Percentiles rank a stretch among this genome's conserved stretches.
Evolutionary conservation across 2,888 invertebrate species (phyloP).

Genomic region (Lasioglossum pauxillum): DNA sequence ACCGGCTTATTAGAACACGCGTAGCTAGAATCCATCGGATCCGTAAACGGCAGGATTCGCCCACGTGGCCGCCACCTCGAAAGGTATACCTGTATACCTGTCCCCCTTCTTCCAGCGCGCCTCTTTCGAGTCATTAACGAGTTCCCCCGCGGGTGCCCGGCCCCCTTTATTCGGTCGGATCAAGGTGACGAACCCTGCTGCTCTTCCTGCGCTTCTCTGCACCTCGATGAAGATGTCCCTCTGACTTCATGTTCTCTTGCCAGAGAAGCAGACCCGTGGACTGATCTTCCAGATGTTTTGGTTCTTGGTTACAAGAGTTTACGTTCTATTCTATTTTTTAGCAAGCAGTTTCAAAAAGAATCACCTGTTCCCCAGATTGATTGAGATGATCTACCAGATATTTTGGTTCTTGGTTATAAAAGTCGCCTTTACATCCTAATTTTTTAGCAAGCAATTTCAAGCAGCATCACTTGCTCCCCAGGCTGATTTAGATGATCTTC

Average conservation of each 20-base stretch:
- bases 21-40: conserved; percentile 61
- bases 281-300: no score
- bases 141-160: conserved; percentile 45
- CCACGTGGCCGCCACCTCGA: conserved; percentile 67
- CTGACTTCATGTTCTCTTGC: background rate
- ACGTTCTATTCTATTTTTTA: no score
- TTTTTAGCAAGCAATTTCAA: no score
- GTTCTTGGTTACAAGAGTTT: no score
- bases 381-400: no score
- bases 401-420: no score
- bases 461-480: no score
- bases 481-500: no score
- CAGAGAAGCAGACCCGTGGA: background rate
- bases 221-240: conserved; percentile 42
- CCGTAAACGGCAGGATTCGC: conserved; percentile 73
- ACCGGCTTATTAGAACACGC: conserved; percentile 71
- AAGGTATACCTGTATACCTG: conserved; percentile 64
- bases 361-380: no score
- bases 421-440: no score
- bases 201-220: conserved; percentile 38
- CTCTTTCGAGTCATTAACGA: conserved; percentile 74
- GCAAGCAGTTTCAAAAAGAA: no score
- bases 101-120: conserved; percentile 58
- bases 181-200: conserved; percentile 46
- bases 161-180: conserved; percentile 56